A percentile compares a stretch with the other conserved stretches of the same genome.
phyloP scores from a whole-genome alignment of 2,113 vertebrate genomes.

The Pteronura brasiliensis region DNA sequence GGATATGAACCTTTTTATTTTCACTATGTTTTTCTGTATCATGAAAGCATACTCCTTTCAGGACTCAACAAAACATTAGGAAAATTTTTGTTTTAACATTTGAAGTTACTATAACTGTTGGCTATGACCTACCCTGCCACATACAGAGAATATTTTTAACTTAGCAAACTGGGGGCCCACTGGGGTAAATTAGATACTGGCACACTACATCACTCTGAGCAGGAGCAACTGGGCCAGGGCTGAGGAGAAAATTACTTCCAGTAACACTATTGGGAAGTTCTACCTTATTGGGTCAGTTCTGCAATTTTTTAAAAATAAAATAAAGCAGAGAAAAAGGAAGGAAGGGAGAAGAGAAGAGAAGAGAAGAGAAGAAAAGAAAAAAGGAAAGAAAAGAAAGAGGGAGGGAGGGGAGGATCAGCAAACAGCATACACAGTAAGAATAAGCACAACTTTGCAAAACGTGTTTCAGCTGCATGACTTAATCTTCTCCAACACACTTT shows the following conservation, averaged over 20 bases:
- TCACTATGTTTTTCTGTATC: not conserved
- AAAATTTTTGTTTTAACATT: constrained; percentile 12
- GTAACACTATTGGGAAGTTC: not conserved
- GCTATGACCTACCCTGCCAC: not conserved
- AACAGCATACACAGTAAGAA: not conserved
- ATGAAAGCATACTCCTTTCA: not conserved
- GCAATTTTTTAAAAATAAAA: not conserved
- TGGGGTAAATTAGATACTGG: not conserved
- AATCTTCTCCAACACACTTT: not conserved
- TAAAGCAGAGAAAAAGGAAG: not conserved
- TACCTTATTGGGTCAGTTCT: not conserved
- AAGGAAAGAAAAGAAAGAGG: not conserved
- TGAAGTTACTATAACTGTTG: not conserved
- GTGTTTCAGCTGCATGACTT: not conserved
- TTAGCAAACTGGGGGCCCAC: not conserved
- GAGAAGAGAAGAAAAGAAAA: not conserved
- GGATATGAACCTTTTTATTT: not conserved
- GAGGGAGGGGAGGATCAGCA: not conserved
- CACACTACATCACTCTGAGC: not conserved
- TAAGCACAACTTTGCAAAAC: not conserved
- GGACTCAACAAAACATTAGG: not conserved
- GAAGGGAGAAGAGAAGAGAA: not conserved
- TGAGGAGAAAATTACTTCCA: not conserved
- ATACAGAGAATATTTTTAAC: not conserved
- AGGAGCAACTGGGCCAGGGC: not conserved